Evolutionary conservation across 2,888 invertebrate genomes (phyloP).

Genomic region (Drosophila sordidapex): DNA sequence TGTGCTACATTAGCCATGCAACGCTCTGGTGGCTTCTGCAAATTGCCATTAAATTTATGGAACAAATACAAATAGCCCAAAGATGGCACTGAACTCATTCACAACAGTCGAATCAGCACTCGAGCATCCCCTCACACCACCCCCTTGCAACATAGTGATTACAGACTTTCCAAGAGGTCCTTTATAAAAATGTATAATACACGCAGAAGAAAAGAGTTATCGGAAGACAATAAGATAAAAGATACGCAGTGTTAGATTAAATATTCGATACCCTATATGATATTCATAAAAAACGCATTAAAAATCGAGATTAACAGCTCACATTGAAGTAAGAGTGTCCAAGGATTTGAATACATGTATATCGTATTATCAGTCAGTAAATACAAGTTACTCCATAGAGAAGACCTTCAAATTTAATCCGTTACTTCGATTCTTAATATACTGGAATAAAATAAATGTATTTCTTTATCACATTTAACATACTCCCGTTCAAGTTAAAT

Average conservation of each 20-base stretch:
- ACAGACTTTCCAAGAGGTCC: not conserved
- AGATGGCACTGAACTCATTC: conserved; percentile 7
- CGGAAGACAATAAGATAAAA: not conserved
- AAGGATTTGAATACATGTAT: not conserved
- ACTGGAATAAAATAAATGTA: too few relatives aligned
- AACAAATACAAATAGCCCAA: conserved; percentile 57
- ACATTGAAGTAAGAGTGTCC: not conserved
- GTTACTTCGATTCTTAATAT: too few relatives aligned
- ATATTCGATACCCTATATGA: not conserved
- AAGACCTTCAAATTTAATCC: not conserved
- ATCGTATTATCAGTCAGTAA: not conserved
- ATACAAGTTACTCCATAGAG: not conserved
- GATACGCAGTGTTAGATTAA: not conserved
- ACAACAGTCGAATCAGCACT: not conserved
- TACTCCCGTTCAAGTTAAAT: too few relatives aligned
- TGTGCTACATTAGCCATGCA: conserved; percentile 78
- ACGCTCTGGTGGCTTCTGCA: conserved; percentile 63
- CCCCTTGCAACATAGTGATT: not conserved
- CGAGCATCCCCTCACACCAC: not conserved
- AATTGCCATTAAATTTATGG: conserved; percentile 71
- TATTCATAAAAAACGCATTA: not conserved
- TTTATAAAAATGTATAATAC: not conserved
- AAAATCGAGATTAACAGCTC: not conserved
- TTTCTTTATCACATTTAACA: too few relatives aligned
- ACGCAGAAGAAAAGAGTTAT: conserved; percentile 3